A percentile compares a stretch with the other conserved stretches of the same genome.
phyloP scores from a whole-genome alignment of 35 echinoderm and acorn worm species.

The Lytechinus variegatus region DNA sequence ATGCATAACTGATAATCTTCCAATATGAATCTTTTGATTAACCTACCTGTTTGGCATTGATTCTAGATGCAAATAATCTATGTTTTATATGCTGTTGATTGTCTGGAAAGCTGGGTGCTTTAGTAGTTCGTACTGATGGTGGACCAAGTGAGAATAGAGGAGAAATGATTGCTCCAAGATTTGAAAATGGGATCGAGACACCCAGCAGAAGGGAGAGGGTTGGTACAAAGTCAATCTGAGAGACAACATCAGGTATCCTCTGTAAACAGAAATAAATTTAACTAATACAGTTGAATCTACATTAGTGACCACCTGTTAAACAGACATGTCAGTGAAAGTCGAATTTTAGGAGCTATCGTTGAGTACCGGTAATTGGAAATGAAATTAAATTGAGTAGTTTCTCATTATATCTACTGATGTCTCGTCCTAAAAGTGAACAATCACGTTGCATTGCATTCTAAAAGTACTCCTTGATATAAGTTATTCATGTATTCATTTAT shows the following conservation, averaged over 20 bases:
- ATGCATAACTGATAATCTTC: too few species aligned
- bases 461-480: too few species aligned
- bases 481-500: too few species aligned
- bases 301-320: too few species aligned
- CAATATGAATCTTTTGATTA: too few species aligned
- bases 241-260: slow-evolving; percentile 57
- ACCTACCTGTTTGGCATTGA: slow-evolving; percentile 79
- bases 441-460: too few species aligned
- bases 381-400: too few species aligned
- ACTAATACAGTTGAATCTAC: not conserved
- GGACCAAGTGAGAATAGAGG: slow-evolving; percentile 68
- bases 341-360: too few species aligned
- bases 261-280: slow-evolving; percentile 18
- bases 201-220: slow-evolving; percentile 87
- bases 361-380: too few species aligned
- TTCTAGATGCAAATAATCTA: slow-evolving; percentile 65
- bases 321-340: too few species aligned
- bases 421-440: too few species aligned
- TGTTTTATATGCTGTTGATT: slow-evolving; percentile 29
- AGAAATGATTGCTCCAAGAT: slow-evolving; percentile 84
- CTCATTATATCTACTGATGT: too few species aligned
- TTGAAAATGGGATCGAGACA: slow-evolving; percentile 90
- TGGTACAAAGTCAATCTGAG: slow-evolving; percentile 96
- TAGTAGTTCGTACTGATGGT: not conserved
- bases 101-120: not conserved